phyloP scores from a whole-genome alignment of 2,888 invertebrate species.

The Marronus borbonicus region DNA sequence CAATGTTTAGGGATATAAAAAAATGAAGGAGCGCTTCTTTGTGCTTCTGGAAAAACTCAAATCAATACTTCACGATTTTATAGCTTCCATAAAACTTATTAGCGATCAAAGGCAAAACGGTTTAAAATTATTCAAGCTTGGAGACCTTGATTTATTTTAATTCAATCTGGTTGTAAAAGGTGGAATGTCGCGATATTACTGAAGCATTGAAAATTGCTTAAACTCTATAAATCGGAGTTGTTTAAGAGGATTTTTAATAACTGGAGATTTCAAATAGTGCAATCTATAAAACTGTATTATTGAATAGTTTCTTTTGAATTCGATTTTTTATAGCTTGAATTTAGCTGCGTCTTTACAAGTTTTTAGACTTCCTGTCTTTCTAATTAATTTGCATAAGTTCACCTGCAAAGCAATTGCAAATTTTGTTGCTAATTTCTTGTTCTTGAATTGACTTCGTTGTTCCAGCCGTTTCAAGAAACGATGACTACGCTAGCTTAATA shows the following conservation, averaged over 20 bases:
- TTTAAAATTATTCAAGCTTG: conserved; percentile 2
- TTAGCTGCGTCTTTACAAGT: too few species aligned
- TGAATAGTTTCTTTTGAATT: background rate
- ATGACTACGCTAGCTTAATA: too few species aligned
- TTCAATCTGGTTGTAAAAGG: background rate
- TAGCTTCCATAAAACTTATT: background rate
- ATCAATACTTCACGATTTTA: conserved; percentile 3
- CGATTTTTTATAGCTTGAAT: background rate
- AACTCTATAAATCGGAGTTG: background rate
- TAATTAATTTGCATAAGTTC: too few species aligned
- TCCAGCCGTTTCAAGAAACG: too few species aligned
- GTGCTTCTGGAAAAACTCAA: background rate
- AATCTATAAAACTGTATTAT: too few species aligned
- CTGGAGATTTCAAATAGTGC: too few species aligned
- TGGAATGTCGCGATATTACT: background rate
- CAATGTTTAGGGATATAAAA: background rate
- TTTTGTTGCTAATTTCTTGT: too few species aligned
- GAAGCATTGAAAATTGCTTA: conserved; percentile 9
- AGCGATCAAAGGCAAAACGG: background rate
- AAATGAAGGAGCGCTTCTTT: background rate
- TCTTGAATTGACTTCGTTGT: too few species aligned
- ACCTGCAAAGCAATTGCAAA: too few species aligned
- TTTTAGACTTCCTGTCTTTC: too few species aligned
- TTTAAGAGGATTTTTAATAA: too few species aligned
- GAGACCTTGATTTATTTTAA: background rate